Evolutionary conservation across 2,113 vertebrate species (phyloP), one percentile per base, ranked within the genome.

Genomic region (Myanophis thanlyinensis): DNA sequence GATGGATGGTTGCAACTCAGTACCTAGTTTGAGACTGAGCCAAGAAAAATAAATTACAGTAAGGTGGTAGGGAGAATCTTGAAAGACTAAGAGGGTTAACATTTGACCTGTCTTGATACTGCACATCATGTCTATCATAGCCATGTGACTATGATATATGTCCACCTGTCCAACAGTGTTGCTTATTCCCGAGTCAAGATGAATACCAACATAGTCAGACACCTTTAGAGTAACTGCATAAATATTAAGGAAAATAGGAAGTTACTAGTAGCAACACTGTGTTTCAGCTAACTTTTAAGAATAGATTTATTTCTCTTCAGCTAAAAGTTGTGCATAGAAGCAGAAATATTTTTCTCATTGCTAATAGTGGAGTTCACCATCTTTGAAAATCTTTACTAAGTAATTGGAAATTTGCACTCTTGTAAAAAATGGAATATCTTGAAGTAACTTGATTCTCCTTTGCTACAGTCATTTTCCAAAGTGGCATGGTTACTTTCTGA

Each of bases 341-440:
- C 46, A 93, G 53, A 88, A 93, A 91, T n/a, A 35, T 88, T 92
- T 90, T 91, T 91, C 52, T 10, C 54, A 96, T 94, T 97, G 96
- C 94, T 94, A 94, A 1, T 96, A 89, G 94, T 92, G 92, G 22
- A 94, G 93, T 96, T 95, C 97, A 25, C 88, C 1, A 27, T 52
- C 94, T 94, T 48, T 46, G 54, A 44, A 95, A 95, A 95, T 91
- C 51, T 13, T 56, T 89, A 54, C 0, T 51, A 23, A 48, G 51
- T 94, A 92, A 89, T 95, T 88, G 90, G 85, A 92, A 1, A 2
- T 9, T 1, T 23, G 20, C 35, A 85, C 59, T 1, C 84, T 94
- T 96, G 90, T 90, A 47, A 59, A 91, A 94, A 95, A 95, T 93
- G 92, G 89, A 85, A 44, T 1, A 67, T 5, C 47, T 0, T 35